phyloP scores from a whole-genome alignment of 1,140 invertebrate genomes.

The Drosophila rhopaloa region DNA sequence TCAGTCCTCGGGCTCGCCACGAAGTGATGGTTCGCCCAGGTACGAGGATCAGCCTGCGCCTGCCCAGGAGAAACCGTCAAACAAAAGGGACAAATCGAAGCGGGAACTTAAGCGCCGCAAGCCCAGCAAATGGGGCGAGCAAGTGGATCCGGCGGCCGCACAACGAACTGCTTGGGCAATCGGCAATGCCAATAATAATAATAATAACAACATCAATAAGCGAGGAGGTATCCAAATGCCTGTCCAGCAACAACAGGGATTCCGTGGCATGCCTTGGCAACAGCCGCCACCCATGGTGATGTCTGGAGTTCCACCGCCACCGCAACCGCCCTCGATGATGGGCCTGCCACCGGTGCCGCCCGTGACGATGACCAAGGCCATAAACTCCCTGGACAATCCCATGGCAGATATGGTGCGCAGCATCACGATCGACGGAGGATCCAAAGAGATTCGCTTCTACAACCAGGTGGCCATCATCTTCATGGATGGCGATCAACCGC shows the following conservation, averaged over 20 bases:
- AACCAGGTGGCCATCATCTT: constrained; percentile 93
- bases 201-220: constrained; percentile 33
- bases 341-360: constrained; percentile 52
- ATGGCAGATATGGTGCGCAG: constrained; percentile 85
- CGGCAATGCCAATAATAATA: constrained; percentile 56
- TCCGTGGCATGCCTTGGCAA: constrained; percentile 71
- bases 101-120: constrained; percentile 67
- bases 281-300: constrained; percentile 63
- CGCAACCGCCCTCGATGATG: constrained; percentile 64
- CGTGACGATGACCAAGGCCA: constrained; percentile 63
- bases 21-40: constrained; percentile 62
- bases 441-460: constrained; percentile 94
- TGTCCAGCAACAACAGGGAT: constrained; percentile 17
- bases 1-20: constrained; percentile 40
- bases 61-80: constrained; percentile 17
- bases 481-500: constrained; percentile 92
- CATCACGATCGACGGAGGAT: constrained; percentile 93
- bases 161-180: constrained; percentile 67
- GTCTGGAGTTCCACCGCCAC: constrained; percentile 58
- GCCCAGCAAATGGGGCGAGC: constrained; percentile 77
- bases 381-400: constrained; percentile 82
- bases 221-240: constrained; percentile 16
- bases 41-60: constrained; percentile 54
- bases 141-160: constrained; percentile 60
- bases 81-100: constrained; percentile 48